Evolutionary conservation across 1,140 invertebrate species (phyloP).

Genomic region (Pomacea maculata): DNA sequence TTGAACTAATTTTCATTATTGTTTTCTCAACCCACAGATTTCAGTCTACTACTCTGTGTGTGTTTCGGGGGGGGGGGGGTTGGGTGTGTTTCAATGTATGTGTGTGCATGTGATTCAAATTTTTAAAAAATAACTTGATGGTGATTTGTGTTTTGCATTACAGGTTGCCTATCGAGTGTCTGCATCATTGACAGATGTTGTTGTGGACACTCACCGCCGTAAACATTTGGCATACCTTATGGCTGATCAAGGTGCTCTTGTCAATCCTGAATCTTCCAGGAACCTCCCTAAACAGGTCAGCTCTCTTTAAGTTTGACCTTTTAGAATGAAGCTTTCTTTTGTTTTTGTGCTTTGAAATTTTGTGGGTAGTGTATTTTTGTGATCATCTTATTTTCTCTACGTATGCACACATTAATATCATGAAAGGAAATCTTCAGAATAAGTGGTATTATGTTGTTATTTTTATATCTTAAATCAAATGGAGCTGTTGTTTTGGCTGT

Average conservation of each 20-base stretch:
- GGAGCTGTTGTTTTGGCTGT: no score
- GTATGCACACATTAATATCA: background rate
- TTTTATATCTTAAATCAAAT: no score
- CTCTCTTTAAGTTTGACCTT: background rate
- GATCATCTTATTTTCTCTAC: background rate
- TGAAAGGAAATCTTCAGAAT: background rate
- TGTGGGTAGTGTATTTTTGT: background rate
- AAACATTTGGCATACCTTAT: slow-evolving; percentile 94
- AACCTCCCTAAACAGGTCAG: slow-evolving; percentile 79
- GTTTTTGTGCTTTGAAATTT: slow-evolving; percentile 4
- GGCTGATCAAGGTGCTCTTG: slow-evolving; percentile 92
- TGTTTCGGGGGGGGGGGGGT: background rate
- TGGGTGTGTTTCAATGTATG: background rate
- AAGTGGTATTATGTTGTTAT: no score
- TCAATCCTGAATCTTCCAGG: slow-evolving; percentile 86
- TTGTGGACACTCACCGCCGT: slow-evolving; percentile 89
- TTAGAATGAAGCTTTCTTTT: background rate
- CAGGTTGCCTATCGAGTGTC: slow-evolving; percentile 61
- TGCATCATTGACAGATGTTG: slow-evolving; percentile 80
- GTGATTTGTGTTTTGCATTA: slow-evolving; percentile 21
- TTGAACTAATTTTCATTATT: no score
- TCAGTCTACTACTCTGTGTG: background rate
- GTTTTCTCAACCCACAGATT: background rate
- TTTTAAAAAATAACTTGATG: background rate
- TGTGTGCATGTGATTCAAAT: background rate